A percentile compares a stretch with the other conserved stretches of the same genome.
phyloP scores from a whole-genome alignment of 92 coral and sea anemone species.

The Porites divaricata region DNA sequence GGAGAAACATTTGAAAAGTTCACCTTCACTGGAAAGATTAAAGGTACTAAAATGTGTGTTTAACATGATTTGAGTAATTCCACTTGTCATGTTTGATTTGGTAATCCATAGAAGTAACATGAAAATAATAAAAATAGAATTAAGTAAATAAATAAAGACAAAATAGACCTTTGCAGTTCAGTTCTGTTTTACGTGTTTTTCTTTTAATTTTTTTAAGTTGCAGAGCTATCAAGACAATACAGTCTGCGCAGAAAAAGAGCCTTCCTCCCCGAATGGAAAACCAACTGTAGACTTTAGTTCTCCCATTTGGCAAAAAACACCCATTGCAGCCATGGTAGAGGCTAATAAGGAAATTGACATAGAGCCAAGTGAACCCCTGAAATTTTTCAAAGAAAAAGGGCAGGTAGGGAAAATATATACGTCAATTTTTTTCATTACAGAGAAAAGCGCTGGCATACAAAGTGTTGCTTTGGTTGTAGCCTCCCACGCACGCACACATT shows the following conservation, averaged over 20 bases:
- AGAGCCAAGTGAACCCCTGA: background rate
- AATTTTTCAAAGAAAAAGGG: background rate
- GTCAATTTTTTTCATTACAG: too few species aligned
- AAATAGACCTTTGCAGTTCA: background rate
- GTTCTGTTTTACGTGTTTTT: background rate
- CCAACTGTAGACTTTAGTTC: slow-evolving; percentile 49
- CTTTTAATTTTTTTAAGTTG: background rate
- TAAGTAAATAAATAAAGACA: too few species aligned
- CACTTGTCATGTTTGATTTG: background rate
- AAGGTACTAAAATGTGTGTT: background rate
- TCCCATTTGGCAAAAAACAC: slow-evolving; percentile 67
- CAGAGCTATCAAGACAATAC: slow-evolving; percentile 13
- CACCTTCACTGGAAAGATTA: slow-evolving; percentile 40
- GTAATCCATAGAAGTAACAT: background rate
- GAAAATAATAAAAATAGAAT: background rate
- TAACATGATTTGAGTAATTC: background rate
- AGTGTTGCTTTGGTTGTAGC: too few species aligned
- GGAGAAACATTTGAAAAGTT: slow-evolving; percentile 13
- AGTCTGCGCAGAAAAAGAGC: background rate
- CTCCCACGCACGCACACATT: too few species aligned
- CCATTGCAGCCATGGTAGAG: slow-evolving; percentile 48
- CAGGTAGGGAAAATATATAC: background rate
- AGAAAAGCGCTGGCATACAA: too few species aligned
- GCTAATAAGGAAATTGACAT: background rate
- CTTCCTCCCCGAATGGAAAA: slow-evolving; percentile 19